Conservation (phyloP, 1,140 invertebrate species). For the Drosophila nigrodunni region DNA sequence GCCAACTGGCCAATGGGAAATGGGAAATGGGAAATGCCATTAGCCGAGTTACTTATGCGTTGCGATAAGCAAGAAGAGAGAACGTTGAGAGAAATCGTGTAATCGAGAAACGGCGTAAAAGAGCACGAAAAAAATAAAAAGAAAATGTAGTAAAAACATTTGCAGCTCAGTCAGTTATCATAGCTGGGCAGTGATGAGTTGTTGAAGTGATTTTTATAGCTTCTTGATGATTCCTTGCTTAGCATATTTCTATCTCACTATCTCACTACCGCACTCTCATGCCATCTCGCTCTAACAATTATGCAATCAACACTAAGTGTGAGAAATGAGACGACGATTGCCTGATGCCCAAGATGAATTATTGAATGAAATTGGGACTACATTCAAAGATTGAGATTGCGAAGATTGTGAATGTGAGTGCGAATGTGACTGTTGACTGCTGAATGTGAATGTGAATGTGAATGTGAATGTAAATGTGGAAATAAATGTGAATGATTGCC, state of each 20-base stretch:
- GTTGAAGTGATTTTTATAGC: constrained; percentile 29
- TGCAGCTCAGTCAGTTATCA: constrained; percentile 26
- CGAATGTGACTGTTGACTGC: neutral
- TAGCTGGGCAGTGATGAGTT: constrained; percentile 26
- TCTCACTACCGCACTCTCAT: neutral
- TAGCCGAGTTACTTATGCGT: constrained; percentile 19
- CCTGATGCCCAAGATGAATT: constrained; percentile 33
- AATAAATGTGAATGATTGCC: constrained; percentile 39
- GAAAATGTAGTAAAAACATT: too few relatives aligned
- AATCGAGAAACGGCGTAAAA: neutral
- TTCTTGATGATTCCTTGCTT: neutral
- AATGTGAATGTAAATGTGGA: neutral
- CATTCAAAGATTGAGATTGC: constrained; percentile 4
- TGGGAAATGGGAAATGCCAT: constrained; percentile 9
- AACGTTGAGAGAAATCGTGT: neutral
- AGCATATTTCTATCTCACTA: neutral
- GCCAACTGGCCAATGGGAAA: too few relatives aligned
- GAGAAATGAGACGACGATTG: constrained; percentile 5
- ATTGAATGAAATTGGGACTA: constrained; percentile 32
- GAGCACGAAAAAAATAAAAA: too few relatives aligned
- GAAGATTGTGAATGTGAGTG: constrained; percentile 1
- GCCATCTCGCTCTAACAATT: constrained; percentile 9
- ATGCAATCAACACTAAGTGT: constrained; percentile 10
- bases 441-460: too few relatives aligned
- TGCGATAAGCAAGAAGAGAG: constrained; percentile 16